These are phyloP conservation scores for Allobates femoralis DNA, from an alignment of 2,797 vertebrate species.

Conservation along the genomic window DNA sequence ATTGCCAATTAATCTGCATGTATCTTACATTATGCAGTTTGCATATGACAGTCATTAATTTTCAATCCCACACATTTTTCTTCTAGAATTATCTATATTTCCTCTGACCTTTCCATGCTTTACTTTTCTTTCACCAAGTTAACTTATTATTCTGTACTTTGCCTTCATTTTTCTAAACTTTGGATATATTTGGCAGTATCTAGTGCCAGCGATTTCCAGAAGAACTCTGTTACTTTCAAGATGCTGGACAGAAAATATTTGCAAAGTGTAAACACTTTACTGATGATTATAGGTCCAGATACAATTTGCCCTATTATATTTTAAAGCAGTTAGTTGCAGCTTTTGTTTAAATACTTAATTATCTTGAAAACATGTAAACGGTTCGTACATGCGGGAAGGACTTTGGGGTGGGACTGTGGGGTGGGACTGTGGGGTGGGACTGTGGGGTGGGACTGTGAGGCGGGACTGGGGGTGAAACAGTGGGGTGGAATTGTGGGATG, in stretches of 20 bases:
- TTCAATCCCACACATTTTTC: slow-evolving; percentile 37
- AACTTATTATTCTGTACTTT: slow-evolving; percentile 50
- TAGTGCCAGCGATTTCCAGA: slow-evolving; percentile 18
- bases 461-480: no score
- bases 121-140: slow-evolving; percentile 51
- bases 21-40: slow-evolving; percentile 40
- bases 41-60: slow-evolving; percentile 49
- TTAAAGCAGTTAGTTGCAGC: not conserved
- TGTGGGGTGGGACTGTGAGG: no score
- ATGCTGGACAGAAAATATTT: slow-evolving; percentile 33
- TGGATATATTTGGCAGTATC: slow-evolving; percentile 41
- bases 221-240: slow-evolving; percentile 18
- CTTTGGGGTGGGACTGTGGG: no score
- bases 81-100: slow-evolving; percentile 49
- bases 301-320: not conserved
- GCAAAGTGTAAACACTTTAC: slow-evolving; percentile 20
- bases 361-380: not conserved
- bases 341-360: not conserved
- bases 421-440: no score
- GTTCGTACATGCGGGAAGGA: no score
- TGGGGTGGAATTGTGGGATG: no score
- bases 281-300: not conserved
- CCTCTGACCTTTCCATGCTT: slow-evolving; percentile 43
- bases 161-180: slow-evolving; percentile 46
- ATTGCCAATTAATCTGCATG: slow-evolving; percentile 53